phyloP scores from a whole-genome alignment of 2,797 vertebrate genomes.

The Rousettus madagascariensis region DNA sequence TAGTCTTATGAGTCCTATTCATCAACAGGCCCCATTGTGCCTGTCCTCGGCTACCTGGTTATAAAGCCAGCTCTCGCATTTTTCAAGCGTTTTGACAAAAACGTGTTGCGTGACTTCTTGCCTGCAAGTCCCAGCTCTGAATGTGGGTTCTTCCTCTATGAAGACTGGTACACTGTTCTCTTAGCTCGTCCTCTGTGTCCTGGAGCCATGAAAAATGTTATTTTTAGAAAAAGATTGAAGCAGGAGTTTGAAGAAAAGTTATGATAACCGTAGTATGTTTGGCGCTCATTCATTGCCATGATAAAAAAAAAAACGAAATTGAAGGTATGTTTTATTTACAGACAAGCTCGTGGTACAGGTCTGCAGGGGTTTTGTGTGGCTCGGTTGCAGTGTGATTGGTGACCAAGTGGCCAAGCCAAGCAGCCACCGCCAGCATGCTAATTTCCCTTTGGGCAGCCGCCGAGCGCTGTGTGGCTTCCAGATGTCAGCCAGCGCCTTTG shows the following conservation, averaged over 20 bases:
- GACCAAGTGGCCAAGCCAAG: accelerated
- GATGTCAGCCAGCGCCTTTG: too few relatives aligned
- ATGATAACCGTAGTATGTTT: background rate
- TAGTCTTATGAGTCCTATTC: background rate
- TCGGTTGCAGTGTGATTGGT: accelerated
- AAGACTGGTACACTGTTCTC: accelerated
- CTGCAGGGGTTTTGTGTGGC: background rate
- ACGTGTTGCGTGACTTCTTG: background rate
- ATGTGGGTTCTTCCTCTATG: background rate
- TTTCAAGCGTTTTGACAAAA: background rate
- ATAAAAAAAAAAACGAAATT: background rate
- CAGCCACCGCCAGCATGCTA: accelerated
- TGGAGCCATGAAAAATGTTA: background rate
- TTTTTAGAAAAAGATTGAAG: background rate
- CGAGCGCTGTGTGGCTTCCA: accelerated
- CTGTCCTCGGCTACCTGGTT: background rate
- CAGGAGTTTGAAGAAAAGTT: background rate
- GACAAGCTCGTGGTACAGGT: background rate
- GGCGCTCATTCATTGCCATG: background rate
- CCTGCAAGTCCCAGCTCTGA: accelerated
- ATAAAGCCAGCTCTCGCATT: background rate
- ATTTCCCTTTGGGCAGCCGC: background rate
- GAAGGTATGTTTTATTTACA: background rate
- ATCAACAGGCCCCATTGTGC: too few relatives aligned
- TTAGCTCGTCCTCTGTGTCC: background rate